Conservation (phyloP, 1,140 invertebrate species). For the Solenopsis fugax region DNA sequence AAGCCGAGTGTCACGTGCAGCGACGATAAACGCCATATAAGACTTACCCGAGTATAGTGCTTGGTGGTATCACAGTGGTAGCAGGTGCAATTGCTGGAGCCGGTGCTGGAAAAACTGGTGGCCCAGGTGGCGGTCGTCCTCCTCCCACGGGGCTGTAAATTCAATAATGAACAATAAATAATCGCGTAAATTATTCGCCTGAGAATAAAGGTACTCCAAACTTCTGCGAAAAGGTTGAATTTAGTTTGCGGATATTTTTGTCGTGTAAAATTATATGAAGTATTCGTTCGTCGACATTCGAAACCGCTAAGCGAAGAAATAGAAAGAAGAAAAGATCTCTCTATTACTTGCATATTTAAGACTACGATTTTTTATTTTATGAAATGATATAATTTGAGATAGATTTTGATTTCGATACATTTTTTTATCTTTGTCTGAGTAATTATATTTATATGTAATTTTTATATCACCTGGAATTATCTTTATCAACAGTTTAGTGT, state of each 20-base stretch:
- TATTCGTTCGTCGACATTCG: neutral
- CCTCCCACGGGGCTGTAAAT: conserved; percentile 82
- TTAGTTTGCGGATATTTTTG: neutral
- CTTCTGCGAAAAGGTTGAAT: neutral
- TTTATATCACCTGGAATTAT: neutral
- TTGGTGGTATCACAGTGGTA: conserved; percentile 80
- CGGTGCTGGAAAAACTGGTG: conserved; percentile 85
- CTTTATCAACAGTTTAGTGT: neutral
- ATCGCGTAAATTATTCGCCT: conserved; percentile 22
- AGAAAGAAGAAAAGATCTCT: neutral
- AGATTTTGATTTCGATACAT: neutral
- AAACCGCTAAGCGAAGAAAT: neutral
- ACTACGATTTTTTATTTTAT: neutral
- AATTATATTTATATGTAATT: neutral
- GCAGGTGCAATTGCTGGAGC: conserved; percentile 80
- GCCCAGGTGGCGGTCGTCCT: conserved; percentile 84
- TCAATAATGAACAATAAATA: conserved; percentile 60
- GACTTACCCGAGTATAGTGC: conserved; percentile 82
- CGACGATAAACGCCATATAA: neutral
- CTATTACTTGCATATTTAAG: neutral
- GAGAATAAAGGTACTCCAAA: neutral
- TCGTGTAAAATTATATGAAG: neutral
- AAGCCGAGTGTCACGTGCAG: conserved; percentile 26
- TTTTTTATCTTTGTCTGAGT: neutral
- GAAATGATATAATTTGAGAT: neutral